Base-by-base conservation (phyloP, 2,113 vertebrate genomes). In the Asarcornis scutulata region DNA sequence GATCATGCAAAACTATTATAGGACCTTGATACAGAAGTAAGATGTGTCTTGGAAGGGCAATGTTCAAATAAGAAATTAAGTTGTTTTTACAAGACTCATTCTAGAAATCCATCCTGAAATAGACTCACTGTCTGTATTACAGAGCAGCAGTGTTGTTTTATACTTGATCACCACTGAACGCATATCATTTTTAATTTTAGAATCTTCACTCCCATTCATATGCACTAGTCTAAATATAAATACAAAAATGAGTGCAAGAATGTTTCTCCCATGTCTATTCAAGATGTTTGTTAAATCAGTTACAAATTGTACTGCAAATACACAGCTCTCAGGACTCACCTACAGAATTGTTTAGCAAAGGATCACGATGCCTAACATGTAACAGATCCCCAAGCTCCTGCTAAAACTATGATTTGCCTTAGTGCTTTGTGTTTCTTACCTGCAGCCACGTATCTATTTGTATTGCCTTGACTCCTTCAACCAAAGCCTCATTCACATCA, bases 381-480 rank as follows among this genome's bases (percentile, higher is more conserved):
- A 59, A 85, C 21, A 86, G 77, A 91, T 34, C 21, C 29, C 23
- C n/a, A 81, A 29, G 53, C 15, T 78, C 8, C 7, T 17, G n/a
- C 16, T 12, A 64, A 44, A 92, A 68, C 48, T 21, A 62, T 32
- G 36, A 64, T 34, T n/a, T 21, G 18, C 32, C 44, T 60, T 23
- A 53, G 56, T 4, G 23, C 9, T 71, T 64, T n/a, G 29, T 29
- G 38, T 6, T 38, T 34, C 60, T 96, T 97, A 99, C 99, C 99
- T 99, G 99, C 46, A 99, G 94, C 99, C 99, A 99, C 8, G 99
- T 99, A 90, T 99, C 99, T 68, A 99, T 99, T 97, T 99, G 99
- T 96, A 99, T 99, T 9, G 99, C 99, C 89, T 99, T 99, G 94
- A 99, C 99, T 32, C 99, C 99, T 96, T 99, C 99, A 72, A 99